These are phyloP conservation scores for Zaprionus nigranus DNA, from an alignment of 1,140 invertebrate genomes.

Conservation along the genomic window DNA sequence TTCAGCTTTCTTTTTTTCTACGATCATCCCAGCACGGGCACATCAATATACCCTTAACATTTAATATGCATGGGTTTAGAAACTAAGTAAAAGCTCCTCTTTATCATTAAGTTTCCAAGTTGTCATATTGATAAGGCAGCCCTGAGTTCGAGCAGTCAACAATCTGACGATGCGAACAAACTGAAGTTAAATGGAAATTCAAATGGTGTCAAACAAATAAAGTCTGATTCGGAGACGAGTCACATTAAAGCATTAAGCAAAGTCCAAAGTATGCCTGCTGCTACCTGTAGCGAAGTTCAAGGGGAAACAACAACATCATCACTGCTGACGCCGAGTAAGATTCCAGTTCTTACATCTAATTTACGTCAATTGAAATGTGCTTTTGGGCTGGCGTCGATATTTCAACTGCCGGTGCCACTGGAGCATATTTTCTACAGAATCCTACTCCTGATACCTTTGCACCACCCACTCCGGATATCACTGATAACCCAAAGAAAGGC, in stretches of 20 bases:
- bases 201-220: constrained; percentile 16
- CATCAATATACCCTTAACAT: too few species aligned
- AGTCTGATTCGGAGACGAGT: constrained; percentile 34
- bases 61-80: too few species aligned
- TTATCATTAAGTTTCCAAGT: too few species aligned
- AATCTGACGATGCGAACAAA: constrained; percentile 23
- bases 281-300: constrained; percentile 14
- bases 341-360: constrained; percentile 68
- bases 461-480: constrained; percentile 21
- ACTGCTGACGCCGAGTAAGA: constrained; percentile 66
- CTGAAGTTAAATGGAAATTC: constrained; percentile 43
- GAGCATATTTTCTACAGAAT: constrained; percentile 23
- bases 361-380: constrained; percentile 86
- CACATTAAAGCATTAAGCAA: constrained; percentile 44
- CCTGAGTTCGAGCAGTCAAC: constrained; percentile 7
- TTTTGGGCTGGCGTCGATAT: constrained; percentile 85
- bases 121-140: too few species aligned
- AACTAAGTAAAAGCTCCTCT: too few species aligned
- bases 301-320: constrained; percentile 33
- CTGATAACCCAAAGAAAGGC: constrained; percentile 22
- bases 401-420: constrained; percentile 14
- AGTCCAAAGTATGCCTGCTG: constrained; percentile 25
- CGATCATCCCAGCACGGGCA: too few species aligned
- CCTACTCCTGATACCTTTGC: constrained; percentile 15
- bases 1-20: too few species aligned